Evolutionary conservation across 2,888 invertebrate genomes (phyloP).

Genomic region (Octodonta nipae): DNA sequence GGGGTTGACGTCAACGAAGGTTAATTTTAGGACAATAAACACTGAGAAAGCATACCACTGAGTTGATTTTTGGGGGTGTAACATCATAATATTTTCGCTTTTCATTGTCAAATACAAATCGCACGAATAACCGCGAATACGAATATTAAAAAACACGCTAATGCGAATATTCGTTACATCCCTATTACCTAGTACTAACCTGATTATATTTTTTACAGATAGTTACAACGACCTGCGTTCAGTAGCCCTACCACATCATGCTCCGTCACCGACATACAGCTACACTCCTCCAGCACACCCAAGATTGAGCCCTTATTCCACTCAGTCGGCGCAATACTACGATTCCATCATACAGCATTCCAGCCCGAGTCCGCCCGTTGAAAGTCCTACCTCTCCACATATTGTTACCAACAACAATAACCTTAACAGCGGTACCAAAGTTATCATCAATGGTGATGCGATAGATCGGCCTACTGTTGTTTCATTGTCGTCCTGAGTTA

Average conservation of each 20-base stretch:
- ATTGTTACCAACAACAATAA: slow-evolving; percentile 24
- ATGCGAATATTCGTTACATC: too few species aligned
- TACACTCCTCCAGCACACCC: slow-evolving; percentile 21
- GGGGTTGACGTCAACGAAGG: too few species aligned
- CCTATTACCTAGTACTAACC: too few species aligned
- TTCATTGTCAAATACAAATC: too few species aligned
- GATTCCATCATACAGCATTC: slow-evolving; percentile 25
- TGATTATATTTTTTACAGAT: too few species aligned
- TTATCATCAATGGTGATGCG: slow-evolving; percentile 28
- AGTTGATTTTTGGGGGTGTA: too few species aligned
- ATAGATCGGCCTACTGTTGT: slow-evolving; percentile 33
- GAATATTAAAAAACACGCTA: too few species aligned
- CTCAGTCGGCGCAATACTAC: slow-evolving; percentile 25
- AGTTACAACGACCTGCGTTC: slow-evolving; percentile 25
- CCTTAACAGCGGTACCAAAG: slow-evolving; percentile 25
- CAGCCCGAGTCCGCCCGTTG: slow-evolving; percentile 26
- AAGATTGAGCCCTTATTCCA: slow-evolving; percentile 29
- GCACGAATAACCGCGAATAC: too few species aligned
- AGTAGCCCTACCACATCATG: slow-evolving; percentile 23
- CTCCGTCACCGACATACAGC: slow-evolving; percentile 19
- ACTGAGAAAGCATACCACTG: too few species aligned
- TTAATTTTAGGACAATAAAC: too few species aligned
- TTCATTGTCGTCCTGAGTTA: slow-evolving; percentile 24
- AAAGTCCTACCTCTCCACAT: slow-evolving; percentile 28
- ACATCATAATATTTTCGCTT: too few species aligned